Base-by-base conservation (phyloP, 2,113 vertebrate genomes). In the Nicator chloris region DNA sequence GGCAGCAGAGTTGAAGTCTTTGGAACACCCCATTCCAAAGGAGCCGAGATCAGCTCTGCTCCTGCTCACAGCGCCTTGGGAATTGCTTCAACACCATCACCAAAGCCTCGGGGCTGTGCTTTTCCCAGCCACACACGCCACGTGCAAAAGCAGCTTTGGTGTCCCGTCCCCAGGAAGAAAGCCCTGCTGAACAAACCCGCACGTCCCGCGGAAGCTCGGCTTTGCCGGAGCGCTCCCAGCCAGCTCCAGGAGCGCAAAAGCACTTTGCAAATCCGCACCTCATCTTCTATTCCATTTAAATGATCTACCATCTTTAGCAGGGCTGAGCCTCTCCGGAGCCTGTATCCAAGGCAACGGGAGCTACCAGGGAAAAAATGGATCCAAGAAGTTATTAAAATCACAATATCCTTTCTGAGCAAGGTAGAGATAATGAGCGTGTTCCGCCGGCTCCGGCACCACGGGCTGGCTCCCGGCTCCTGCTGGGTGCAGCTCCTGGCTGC, bases 331-430 rank as follows among this genome's bases (percentile, higher is more conserved):
- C 95, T 97, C 96, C 89, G 39, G 96, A 91, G 95, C 95, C 92
- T 71, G 96, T 97, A 96, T 95, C 96, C 96, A 97, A 88, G 95
- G 96, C 93, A 97, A 97, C 95, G 22, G 71, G 72, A 95, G 92
- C 94, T 96, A 90, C 90, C 83, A 75, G 88, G 87, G 90, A 90
- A 92, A 96, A 82, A 96, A 95, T 5, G 94, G 93, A 95, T 95
- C 95, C 93, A 88, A 95, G 92, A 94, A 96, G 94, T 96, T 96
- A 96, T 96, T 96, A 95, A 96, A 96, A 96, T 92, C 95, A 96
- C 94, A 96, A 95, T 94, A 92, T 95, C 94, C 93, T 95, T 94
- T 90, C 94, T 39, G 92, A 96, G 93, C 60, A 39, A 96, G 95
- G 95, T 93, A 42, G 94, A 90, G 94, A 90, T 96, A 96, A 97